A percentile compares a stretch with the other conserved stretches of the same genome.
Conservation (phyloP, 2,113 vertebrate species). For the Apeltes quadracus region DNA sequence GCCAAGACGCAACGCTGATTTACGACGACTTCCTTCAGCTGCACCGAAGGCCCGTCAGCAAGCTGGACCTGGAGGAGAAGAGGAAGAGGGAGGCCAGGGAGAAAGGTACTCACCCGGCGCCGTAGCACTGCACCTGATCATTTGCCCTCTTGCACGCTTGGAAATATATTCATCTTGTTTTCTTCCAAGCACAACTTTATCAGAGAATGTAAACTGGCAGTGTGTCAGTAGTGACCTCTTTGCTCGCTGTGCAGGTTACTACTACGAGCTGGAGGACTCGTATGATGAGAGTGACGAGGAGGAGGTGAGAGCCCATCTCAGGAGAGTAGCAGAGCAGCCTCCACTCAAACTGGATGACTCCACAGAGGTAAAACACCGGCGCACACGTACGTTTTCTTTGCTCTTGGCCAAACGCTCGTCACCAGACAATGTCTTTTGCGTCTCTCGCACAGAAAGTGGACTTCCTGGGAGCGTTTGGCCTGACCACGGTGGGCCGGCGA, state of each 20-base stretch:
- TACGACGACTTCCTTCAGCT: constrained; percentile 94
- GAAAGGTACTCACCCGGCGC: constrained; percentile 84
- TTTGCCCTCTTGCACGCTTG: not conserved
- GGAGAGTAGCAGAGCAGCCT: constrained; percentile 92
- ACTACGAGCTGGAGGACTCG: constrained; percentile 97
- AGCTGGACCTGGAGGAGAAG: constrained; percentile 94
- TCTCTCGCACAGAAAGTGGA: constrained; percentile 88
- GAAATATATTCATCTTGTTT: not conserved
- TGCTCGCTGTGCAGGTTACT: constrained; percentile 86
- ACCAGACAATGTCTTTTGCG: not conserved
- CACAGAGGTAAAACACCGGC: constrained; percentile 84
- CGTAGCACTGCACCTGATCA: not conserved
- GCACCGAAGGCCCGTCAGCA: constrained; percentile 92
- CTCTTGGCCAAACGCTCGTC: not conserved
- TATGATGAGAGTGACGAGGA: constrained; percentile 98
- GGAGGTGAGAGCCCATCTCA: constrained; percentile 94
- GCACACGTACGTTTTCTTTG: not conserved
- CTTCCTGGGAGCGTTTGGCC: constrained; percentile 90
- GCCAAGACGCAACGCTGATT: constrained; percentile 85
- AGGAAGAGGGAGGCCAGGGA: constrained; percentile 90
- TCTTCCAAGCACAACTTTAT: constrained; percentile 8
- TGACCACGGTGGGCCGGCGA: constrained; percentile 91
- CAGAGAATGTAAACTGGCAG: not conserved
- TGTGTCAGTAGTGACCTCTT: constrained; percentile 15
- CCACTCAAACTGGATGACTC: constrained; percentile 95